Percentiles rank a stretch among this genome's conserved stretches.
These are phyloP conservation scores for Hippolais icterina DNA, from an alignment of 2,113 vertebrate species.

Conservation along the genomic window DNA sequence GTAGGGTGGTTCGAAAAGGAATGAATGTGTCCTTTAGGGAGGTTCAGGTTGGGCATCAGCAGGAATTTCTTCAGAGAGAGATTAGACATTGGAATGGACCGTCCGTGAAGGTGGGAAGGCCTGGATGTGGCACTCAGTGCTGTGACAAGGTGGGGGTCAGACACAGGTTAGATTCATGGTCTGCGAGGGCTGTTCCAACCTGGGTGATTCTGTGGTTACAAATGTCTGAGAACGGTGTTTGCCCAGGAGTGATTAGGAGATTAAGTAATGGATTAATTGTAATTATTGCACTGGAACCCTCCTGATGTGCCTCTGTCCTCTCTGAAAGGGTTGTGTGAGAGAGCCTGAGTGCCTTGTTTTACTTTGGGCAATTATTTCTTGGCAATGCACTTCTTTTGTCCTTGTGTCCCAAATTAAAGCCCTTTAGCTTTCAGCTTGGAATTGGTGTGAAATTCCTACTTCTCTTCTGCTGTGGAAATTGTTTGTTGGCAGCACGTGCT, in stretches of 20 bases:
- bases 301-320: background rate
- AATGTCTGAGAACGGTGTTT: background rate
- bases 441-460: background rate
- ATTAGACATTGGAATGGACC: fast-evolving
- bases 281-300: background rate
- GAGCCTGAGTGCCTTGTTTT: background rate
- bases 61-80: background rate
- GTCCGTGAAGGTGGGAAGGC: background rate
- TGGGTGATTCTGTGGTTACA: background rate
- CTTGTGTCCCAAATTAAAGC: background rate
- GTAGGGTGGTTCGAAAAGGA: background rate
- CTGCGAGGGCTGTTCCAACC: background rate
- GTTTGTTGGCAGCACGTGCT: background rate
- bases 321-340: background rate
- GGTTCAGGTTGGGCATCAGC: background rate
- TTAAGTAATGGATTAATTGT: slow-evolving; percentile 7
- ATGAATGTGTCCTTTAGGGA: background rate
- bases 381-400: background rate
- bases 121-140: background rate
- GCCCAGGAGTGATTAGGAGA: background rate
- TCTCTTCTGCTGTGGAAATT: background rate
- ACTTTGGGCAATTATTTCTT: background rate
- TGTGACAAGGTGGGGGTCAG: background rate
- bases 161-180: background rate
- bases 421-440: background rate